Evolutionary conservation across 2,888 invertebrate species (phyloP).

Genomic region (Diplolepis rosae): DNA sequence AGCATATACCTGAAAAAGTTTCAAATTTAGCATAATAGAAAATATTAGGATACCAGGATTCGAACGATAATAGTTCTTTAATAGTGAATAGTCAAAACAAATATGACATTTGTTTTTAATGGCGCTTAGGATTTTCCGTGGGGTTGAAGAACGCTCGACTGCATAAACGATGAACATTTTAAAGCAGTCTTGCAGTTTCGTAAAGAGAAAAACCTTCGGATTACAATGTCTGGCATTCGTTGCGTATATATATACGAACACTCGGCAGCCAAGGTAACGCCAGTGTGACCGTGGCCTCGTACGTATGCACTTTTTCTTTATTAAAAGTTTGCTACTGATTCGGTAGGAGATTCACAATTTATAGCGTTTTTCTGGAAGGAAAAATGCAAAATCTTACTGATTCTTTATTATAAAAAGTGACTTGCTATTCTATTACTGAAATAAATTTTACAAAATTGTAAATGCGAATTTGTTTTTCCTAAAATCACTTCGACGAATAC

Average conservation of each 20-base stretch:
- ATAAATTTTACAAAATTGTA: no score
- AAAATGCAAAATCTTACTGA: no score
- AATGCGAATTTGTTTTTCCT: no score
- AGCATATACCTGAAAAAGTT: constrained; percentile 49
- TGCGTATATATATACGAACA: constrained; percentile 1
- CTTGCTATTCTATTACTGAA: no score
- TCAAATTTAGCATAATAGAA: no score
- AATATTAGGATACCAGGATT: no score
- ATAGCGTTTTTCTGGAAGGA: no score
- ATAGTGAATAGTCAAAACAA: no score
- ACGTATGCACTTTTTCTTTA: constrained; percentile 14
- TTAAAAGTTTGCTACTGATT: not conserved
- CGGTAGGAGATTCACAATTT: not conserved
- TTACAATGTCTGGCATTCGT: constrained; percentile 61
- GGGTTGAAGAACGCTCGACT: constrained; percentile 38
- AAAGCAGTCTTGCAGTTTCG: constrained; percentile 61
- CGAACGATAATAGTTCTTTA: no score
- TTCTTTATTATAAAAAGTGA: no score
- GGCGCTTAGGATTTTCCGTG: constrained; percentile 41
- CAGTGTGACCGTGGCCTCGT: constrained; percentile 20
- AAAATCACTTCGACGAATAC: no score
- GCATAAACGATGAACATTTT: constrained; percentile 42
- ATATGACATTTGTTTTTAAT: not conserved
- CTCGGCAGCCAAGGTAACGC: constrained; percentile 28
- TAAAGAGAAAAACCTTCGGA: constrained; percentile 53